Evolutionary conservation across 2,797 vertebrate genomes (phyloP).

Genomic region (Urosaurus nigricauda): DNA sequence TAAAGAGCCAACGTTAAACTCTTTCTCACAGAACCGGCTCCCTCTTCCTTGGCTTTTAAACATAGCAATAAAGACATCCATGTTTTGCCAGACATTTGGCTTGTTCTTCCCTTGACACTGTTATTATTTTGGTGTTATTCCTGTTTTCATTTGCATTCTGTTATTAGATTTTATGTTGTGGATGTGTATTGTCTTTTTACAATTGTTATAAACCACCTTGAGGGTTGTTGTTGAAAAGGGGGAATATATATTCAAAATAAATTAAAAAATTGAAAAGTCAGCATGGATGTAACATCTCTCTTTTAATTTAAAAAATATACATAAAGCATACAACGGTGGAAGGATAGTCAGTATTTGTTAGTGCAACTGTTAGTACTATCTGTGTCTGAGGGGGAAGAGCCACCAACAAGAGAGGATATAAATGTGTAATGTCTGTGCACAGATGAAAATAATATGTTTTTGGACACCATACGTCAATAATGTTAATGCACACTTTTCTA

Average conservation of each 20-base stretch:
- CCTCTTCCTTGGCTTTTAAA: too few relatives aligned
- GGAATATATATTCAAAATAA: not conserved
- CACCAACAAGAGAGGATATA: constrained; percentile 29
- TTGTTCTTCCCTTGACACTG: not conserved
- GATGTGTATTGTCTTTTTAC: not conserved
- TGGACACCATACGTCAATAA: not conserved
- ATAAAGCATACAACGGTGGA: constrained; percentile 68
- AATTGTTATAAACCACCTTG: not conserved
- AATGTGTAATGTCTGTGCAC: constrained; percentile 23
- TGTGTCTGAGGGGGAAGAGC: constrained; percentile 36
- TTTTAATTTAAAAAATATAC: constrained; percentile 76
- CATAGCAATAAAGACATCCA: too few relatives aligned
- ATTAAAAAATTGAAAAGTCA: not conserved
- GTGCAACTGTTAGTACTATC: not conserved
- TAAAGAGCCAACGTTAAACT: too few relatives aligned
- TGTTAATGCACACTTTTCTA: not conserved
- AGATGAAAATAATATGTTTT: constrained; percentile 30
- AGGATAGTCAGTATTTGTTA: constrained; percentile 29
- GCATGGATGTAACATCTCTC: constrained; percentile 37
- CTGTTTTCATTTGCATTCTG: not conserved
- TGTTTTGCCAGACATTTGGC: not conserved
- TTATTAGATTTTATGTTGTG: not conserved
- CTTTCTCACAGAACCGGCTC: too few relatives aligned
- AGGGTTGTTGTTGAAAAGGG: not conserved
- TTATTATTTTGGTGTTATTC: not conserved